A percentile compares a stretch with the other conserved stretches of the same genome.
Evolutionary conservation across 92 coral and sea anemone species (phyloP).

Genomic region (Zoanthus sociatus): DNA sequence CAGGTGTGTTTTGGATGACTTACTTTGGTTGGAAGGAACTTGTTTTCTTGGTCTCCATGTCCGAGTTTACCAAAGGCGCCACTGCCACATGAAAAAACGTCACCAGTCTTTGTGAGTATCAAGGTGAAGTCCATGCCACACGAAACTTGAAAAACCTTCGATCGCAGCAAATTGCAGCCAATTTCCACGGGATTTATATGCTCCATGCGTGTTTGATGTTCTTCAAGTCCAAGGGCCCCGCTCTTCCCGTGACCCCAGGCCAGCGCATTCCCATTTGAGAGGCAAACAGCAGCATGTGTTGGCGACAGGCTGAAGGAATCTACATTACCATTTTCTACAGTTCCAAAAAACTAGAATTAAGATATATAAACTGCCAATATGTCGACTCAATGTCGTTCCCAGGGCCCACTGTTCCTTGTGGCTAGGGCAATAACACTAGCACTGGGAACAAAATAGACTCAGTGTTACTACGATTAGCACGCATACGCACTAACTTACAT

Average conservation of each 20-base stretch:
- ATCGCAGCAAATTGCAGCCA: not conserved
- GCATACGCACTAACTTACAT: no score
- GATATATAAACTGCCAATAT: no score
- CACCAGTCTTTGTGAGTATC: constrained; percentile 60
- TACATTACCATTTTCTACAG: constrained; percentile 14
- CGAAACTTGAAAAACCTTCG: constrained; percentile 61
- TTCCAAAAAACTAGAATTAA: no score
- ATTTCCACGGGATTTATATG: constrained; percentile 39
- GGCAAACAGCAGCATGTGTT: constrained; percentile 63
- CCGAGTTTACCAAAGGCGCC: constrained; percentile 71
- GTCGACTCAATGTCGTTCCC: no score
- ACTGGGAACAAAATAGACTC: no score
- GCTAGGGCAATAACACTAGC: no score
- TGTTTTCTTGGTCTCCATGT: constrained; percentile 65
- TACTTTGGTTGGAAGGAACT: constrained; percentile 65
- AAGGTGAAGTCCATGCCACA: constrained; percentile 74
- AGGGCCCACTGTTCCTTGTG: no score
- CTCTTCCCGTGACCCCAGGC: constrained; percentile 66
- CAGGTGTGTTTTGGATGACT: not conserved
- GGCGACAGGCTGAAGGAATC: constrained; percentile 54
- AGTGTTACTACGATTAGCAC: no score
- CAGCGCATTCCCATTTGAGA: constrained; percentile 24
- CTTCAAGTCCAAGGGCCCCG: constrained; percentile 63
- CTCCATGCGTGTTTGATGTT: constrained; percentile 33
- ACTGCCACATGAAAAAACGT: constrained; percentile 71